Conservation (phyloP, 2,113 vertebrate genomes). For the Spermophilus dauricus region DNA sequence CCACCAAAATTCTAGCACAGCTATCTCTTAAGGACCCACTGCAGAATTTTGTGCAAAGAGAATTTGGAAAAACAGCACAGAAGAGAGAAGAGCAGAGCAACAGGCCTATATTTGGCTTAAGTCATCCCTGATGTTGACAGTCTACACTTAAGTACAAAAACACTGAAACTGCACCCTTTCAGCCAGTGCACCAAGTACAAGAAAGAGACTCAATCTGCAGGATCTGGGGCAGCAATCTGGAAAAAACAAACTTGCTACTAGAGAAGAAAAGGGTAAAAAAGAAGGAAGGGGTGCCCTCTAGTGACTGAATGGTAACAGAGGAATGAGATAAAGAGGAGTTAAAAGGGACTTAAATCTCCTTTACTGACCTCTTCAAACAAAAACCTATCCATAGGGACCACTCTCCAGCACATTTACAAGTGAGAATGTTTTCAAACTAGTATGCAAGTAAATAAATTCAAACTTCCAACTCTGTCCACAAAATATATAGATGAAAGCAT, state of each 20-base stretch:
- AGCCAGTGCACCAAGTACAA: not conserved
- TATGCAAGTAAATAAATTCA: not conserved
- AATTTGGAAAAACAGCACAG: not conserved
- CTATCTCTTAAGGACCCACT: not conserved
- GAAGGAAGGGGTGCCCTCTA: conserved; percentile 24
- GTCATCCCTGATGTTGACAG: not conserved
- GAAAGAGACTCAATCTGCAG: not conserved
- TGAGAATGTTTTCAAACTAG: not conserved
- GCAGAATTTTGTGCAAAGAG: not conserved
- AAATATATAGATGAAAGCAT: conserved; percentile 44
- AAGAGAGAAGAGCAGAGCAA: not conserved
- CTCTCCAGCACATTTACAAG: not conserved
- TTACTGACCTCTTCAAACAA: not conserved
- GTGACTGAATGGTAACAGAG: not conserved
- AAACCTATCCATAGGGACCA: not conserved
- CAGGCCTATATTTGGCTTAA: not conserved
- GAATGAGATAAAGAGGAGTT: not conserved
- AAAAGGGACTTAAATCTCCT: not conserved
- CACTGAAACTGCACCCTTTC: not conserved
- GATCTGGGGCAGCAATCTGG: not conserved
- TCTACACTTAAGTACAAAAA: not conserved
- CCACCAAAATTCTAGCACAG: not conserved
- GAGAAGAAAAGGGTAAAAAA: not conserved
- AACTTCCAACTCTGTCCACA: not conserved
- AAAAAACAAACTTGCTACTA: not conserved